Evolutionary conservation across 2,888 invertebrate species (phyloP).

Genomic region (Ethmia dodecea): DNA sequence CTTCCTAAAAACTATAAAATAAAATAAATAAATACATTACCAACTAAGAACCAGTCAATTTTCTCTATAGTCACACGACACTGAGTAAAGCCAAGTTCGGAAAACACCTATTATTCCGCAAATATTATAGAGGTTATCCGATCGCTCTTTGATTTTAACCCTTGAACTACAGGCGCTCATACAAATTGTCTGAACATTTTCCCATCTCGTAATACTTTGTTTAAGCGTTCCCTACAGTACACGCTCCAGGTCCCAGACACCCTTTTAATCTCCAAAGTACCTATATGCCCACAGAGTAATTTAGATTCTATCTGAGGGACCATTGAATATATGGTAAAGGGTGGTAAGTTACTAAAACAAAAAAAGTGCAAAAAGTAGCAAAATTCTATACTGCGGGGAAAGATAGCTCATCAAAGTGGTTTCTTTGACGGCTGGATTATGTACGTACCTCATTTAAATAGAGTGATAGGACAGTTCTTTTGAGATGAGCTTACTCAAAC

Average conservation of each 20-base stretch:
- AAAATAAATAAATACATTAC: no score
- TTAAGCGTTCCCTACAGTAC: constrained; percentile 22
- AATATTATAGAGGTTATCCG: no score
- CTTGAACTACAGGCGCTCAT: no score
- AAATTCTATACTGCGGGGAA: constrained; percentile 40
- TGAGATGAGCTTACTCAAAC: background rate
- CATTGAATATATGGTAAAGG: constrained; percentile 57
- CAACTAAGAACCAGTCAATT: no score
- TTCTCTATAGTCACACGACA: no score
- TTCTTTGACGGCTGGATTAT: constrained; percentile 9
- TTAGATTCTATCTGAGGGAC: constrained; percentile 65
- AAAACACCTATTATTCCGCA: no score
- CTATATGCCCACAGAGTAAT: constrained; percentile 63
- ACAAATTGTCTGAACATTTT: background rate
- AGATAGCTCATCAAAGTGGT: constrained; percentile 29
- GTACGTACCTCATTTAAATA: constrained; percentile 6
- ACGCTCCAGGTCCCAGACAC: constrained; percentile 61
- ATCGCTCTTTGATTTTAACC: no score
- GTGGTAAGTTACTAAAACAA: constrained; percentile 52
- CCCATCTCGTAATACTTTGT: constrained; percentile 5
- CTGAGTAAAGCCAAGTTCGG: no score
- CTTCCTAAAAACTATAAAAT: no score
- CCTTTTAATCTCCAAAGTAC: constrained; percentile 70
- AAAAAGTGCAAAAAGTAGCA: constrained; percentile 46
- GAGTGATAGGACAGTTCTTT: constrained; percentile 3